Evolutionary conservation across 2,888 invertebrate species (phyloP).

Genomic region (Itoplectis maculator): DNA sequence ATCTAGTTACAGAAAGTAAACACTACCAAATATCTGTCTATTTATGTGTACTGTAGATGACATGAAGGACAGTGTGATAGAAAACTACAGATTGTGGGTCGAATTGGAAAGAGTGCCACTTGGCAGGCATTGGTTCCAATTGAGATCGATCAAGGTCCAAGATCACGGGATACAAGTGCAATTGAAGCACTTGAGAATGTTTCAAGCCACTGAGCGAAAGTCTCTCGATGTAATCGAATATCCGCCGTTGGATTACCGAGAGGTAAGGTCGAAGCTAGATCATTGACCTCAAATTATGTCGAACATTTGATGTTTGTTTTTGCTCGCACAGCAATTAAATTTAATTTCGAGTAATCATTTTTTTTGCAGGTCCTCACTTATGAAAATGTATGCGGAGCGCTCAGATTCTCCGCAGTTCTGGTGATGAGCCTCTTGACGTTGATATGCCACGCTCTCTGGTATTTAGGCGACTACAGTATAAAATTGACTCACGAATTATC

Average conservation of each 20-base stretch:
- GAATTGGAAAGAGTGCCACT: conserved; percentile 73
- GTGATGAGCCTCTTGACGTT: conserved; percentile 77
- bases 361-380: conserved; percentile 77
- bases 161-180: conserved; percentile 71
- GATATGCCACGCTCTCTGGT: conserved; percentile 75
- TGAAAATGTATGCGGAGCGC: conserved; percentile 76
- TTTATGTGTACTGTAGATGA: conserved; percentile 55
- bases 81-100: conserved; percentile 75
- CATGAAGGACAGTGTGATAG: conserved; percentile 64
- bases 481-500: conserved; percentile 80
- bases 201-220: conserved; percentile 63
- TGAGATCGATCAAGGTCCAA: conserved; percentile 72
- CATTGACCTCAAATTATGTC: background rate
- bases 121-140: conserved; percentile 79
- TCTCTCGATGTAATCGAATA: conserved; percentile 59
- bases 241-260: conserved; percentile 70
- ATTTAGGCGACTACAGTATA: conserved; percentile 79
- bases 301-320: background rate
- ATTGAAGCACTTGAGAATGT: conserved; percentile 73
- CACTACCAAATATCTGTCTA: background rate
- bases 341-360: conserved; percentile 16
- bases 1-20: background rate
- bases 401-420: conserved; percentile 79
- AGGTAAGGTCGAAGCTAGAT: conserved; percentile 66
- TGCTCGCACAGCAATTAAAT: conserved; percentile 11